Percentiles rank a stretch among this genome's conserved stretches.
Conservation (phyloP, 1,140 invertebrate genomes). For the Dendrolimus kikuchii region DNA sequence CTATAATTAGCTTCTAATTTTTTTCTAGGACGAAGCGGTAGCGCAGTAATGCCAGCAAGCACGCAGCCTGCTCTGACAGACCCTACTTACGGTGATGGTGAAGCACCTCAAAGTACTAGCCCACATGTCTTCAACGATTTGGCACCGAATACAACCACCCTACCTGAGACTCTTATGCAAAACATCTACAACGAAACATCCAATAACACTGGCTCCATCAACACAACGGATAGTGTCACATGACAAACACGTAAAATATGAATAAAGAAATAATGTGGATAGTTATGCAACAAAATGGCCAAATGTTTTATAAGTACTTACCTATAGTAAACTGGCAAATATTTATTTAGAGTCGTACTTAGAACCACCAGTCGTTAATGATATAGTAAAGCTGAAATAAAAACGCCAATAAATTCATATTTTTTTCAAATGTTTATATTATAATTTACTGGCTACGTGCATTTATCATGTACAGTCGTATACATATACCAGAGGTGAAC, state of each 20-base stretch:
- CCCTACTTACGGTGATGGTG: slow-evolving; percentile 16
- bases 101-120: slow-evolving; percentile 6
- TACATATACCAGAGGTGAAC: too few relatives aligned
- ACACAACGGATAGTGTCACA: slow-evolving; percentile 30
- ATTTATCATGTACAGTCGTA: too few relatives aligned
- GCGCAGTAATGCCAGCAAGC: slow-evolving; percentile 42
- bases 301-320: background rate
- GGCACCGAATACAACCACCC: slow-evolving; percentile 4
- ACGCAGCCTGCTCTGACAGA: slow-evolving; percentile 22
- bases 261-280: background rate
- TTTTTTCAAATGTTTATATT: too few relatives aligned
- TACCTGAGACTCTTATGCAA: slow-evolving; percentile 3
- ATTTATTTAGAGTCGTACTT: too few relatives aligned
- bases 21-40: slow-evolving; percentile 60
- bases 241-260: slow-evolving; percentile 15
- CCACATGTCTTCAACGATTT: background rate
- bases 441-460: too few relatives aligned
- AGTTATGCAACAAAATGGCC: background rate
- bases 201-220: slow-evolving; percentile 12
- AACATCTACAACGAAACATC: slow-evolving; percentile 5
- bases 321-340: too few relatives aligned
- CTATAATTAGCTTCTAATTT: slow-evolving; percentile 8
- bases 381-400: too few relatives aligned
- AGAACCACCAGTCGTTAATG: too few relatives aligned
- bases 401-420: too few relatives aligned